These are phyloP conservation scores for Scelioninae gen. 2 DNA, from an alignment of 2,888 invertebrate species.

Conservation along the genomic window DNA sequence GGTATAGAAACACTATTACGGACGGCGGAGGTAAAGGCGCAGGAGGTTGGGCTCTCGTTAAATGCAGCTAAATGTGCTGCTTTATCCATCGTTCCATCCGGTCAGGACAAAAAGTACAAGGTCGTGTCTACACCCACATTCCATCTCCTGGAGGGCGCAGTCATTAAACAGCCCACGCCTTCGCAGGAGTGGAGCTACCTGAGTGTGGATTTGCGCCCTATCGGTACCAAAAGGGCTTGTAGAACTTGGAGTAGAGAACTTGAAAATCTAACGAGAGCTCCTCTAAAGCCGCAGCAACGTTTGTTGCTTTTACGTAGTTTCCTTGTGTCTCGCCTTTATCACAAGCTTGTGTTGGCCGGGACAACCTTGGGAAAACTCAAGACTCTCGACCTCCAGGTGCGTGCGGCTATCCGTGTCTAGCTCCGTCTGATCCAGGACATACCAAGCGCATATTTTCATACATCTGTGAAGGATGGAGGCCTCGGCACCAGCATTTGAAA, in stretches of 20 bases:
- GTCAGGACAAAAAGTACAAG: constrained; percentile 44
- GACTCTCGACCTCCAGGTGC: constrained; percentile 67
- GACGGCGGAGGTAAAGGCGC: too few species aligned
- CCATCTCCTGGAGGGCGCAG: constrained; percentile 3
- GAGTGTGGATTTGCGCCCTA: background rate
- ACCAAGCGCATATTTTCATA: constrained; percentile 68
- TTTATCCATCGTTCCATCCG: constrained; percentile 63
- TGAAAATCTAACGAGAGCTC: constrained; percentile 5
- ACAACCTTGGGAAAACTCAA: constrained; percentile 57
- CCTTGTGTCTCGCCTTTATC: constrained; percentile 13
- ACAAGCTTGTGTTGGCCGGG: constrained; percentile 66
- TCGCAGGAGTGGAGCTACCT: constrained; percentile 11
- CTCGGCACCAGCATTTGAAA: constrained; percentile 61
- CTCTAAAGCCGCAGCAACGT: constrained; percentile 40
- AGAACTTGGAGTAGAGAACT: background rate
- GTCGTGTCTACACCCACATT: constrained; percentile 19
- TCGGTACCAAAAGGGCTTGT: constrained; percentile 6
- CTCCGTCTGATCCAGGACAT: constrained; percentile 66
- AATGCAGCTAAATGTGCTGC: constrained; percentile 64
- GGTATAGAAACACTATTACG: too few species aligned
- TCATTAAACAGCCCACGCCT: background rate
- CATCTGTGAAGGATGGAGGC: constrained; percentile 62
- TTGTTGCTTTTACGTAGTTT: background rate
- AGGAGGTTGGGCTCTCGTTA: too few species aligned
- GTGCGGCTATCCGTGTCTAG: constrained; percentile 64